phyloP scores from a whole-genome alignment of 2,113 vertebrate genomes.

The Craseonycteris thonglongyai region DNA sequence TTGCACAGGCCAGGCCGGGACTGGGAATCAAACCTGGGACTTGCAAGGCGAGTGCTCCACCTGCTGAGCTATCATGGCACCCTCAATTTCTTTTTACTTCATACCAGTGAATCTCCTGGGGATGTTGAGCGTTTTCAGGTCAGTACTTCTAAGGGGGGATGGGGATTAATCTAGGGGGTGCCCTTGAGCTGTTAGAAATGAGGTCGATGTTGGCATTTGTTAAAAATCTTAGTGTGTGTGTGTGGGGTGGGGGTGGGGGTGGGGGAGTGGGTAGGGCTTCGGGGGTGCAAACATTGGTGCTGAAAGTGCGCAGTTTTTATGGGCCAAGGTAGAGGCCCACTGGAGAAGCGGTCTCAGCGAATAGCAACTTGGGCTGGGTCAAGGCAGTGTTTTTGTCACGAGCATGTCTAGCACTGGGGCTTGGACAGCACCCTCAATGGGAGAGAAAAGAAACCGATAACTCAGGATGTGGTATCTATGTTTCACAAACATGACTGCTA shows the following conservation, averaged over 20 bases:
- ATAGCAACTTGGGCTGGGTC: not conserved
- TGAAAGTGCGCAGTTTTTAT: not conserved
- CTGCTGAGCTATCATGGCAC: too few relatives aligned
- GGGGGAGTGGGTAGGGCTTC: accelerated
- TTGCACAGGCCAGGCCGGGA: too few relatives aligned
- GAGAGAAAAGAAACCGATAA: not conserved
- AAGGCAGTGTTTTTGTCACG: not conserved
- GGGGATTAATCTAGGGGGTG: not conserved
- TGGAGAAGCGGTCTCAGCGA: not conserved
- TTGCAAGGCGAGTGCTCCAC: too few relatives aligned
- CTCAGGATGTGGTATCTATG: not conserved
- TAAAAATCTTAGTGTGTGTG: not conserved
- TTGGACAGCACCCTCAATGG: not conserved
- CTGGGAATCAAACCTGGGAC: too few relatives aligned
- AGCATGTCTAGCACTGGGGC: not conserved
- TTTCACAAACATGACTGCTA: not conserved
- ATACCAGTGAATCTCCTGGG: not conserved
- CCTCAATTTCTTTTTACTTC: too few relatives aligned
- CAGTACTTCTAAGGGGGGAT: not conserved
- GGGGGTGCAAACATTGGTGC: not conserved
- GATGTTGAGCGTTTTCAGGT: too few relatives aligned
- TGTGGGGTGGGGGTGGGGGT: not conserved
- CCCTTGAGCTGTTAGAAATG: not conserved
- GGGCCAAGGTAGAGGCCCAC: not conserved
- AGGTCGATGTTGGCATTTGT: not conserved